Conservation (phyloP, 2,113 vertebrate genomes). For the Sinocyclocheilus grahami region DNA sequence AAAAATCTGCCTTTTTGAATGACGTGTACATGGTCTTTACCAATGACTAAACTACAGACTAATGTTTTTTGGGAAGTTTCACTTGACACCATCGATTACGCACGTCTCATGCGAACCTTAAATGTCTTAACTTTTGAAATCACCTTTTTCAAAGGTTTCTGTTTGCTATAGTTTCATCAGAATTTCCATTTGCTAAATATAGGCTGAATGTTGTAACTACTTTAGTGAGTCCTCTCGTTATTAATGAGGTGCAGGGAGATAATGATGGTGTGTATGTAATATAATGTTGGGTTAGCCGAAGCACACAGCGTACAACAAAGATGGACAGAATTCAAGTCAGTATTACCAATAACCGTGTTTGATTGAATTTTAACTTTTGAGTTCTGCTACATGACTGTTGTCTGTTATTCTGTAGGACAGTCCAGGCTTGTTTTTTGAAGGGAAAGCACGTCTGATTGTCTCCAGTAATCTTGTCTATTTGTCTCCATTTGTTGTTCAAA, state of each 20-base stretch:
- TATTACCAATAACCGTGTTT: background rate
- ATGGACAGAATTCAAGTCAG: background rate
- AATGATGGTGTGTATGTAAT: background rate
- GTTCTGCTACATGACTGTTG: background rate
- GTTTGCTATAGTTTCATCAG: background rate
- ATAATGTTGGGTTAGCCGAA: background rate
- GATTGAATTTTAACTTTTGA: background rate
- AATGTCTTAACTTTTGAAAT: background rate
- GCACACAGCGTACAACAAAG: background rate
- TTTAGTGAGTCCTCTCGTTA: background rate
- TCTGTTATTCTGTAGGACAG: background rate
- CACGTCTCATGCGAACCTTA: background rate
- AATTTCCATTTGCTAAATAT: background rate
- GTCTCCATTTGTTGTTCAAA: constrained; percentile 7
- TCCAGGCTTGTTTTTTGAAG: background rate
- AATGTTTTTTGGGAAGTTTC: background rate
- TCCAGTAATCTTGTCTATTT: background rate
- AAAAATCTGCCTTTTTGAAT: background rate
- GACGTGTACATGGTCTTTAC: background rate
- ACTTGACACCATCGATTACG: background rate
- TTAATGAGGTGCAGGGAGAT: background rate
- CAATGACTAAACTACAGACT: background rate
- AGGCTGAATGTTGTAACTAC: background rate
- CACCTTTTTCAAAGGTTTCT: background rate
- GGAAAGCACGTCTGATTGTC: background rate